phyloP scores from a whole-genome alignment of 1,140 invertebrate genomes.

The Pogonognathellus flavescens region DNA sequence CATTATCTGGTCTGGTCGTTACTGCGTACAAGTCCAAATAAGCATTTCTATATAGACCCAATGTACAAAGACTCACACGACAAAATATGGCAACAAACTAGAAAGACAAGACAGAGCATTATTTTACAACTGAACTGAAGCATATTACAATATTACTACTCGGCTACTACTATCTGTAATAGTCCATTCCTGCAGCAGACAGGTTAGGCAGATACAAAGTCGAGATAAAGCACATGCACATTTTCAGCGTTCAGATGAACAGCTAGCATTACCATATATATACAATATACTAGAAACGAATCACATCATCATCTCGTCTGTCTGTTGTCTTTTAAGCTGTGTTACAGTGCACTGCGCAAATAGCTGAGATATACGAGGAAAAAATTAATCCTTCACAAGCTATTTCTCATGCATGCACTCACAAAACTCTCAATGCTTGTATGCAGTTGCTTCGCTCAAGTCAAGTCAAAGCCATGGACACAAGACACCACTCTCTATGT shows the following conservation, averaged over 20 bases:
- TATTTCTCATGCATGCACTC: slow-evolving; percentile 4
- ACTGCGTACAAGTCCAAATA: too few species aligned
- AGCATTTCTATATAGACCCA: too few species aligned
- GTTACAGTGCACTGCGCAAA: slow-evolving; percentile 7
- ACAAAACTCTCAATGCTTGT: too few species aligned
- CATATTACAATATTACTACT: too few species aligned
- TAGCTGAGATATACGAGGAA: background rate
- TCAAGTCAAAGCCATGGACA: slow-evolving; percentile 2
- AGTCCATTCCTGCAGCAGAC: background rate
- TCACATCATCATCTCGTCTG: too few species aligned
- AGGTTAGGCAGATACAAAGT: background rate
- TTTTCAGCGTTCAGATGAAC: background rate
- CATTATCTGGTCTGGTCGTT: too few species aligned
- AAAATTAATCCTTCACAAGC: slow-evolving; percentile 10
- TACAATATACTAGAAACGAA: too few species aligned
- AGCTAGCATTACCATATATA: background rate
- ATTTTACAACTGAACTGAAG: background rate
- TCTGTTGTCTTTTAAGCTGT: background rate
- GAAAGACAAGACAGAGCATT: background rate
- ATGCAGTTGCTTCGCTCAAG: background rate
- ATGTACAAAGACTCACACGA: background rate
- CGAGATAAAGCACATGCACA: slow-evolving; percentile 9
- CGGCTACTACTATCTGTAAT: too few species aligned
- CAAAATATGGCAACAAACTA: background rate
- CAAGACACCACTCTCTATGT: background rate